phyloP scores from a whole-genome alignment of 2,888 invertebrate genomes.

The Tortrix viridana region DNA sequence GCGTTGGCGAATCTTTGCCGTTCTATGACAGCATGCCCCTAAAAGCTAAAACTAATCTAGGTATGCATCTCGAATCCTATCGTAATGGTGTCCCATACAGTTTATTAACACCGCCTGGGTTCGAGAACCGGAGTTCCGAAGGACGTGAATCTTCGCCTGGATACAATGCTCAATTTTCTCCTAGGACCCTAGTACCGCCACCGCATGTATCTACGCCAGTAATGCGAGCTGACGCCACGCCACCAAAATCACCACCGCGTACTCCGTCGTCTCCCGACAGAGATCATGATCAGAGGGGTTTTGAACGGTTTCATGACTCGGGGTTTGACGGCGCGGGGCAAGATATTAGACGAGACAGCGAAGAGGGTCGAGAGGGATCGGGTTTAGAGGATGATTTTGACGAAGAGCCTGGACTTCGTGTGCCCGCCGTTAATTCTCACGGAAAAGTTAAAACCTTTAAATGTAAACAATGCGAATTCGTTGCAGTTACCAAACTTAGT shows the following conservation, averaged over 20 bases:
- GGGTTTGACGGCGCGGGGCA: conserved; percentile 74
- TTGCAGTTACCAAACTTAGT: conserved; percentile 93
- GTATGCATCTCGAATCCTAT: conserved; percentile 71
- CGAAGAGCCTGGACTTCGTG: conserved; percentile 84
- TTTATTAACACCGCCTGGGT: conserved; percentile 86
- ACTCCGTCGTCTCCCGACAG: conserved; percentile 67
- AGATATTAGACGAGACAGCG: conserved; percentile 60
- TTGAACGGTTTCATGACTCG: conserved; percentile 78
- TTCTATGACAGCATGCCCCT: conserved; percentile 72
- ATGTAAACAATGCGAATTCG: conserved; percentile 96
- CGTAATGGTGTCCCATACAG: conserved; percentile 82
- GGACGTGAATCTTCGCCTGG: conserved; percentile 66
- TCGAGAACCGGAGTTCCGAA: conserved; percentile 67
- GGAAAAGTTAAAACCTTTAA: conserved; percentile 95
- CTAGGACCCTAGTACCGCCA: conserved; percentile 62
- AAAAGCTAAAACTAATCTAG: conserved; percentile 75
- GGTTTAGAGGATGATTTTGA: conserved; percentile 79
- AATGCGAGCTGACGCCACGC: conserved; percentile 69
- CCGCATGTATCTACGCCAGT: conserved; percentile 70
- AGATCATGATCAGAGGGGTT: conserved; percentile 64
- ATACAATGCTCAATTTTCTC: conserved; percentile 65
- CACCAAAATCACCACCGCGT: conserved; percentile 75
- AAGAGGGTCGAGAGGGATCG: conserved; percentile 78
- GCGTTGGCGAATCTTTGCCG: conserved; percentile 67
- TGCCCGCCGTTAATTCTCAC: conserved; percentile 89